These are phyloP conservation scores for Sialis fuliginosa DNA, from an alignment of 2,888 invertebrate genomes.

Conservation along the genomic window DNA sequence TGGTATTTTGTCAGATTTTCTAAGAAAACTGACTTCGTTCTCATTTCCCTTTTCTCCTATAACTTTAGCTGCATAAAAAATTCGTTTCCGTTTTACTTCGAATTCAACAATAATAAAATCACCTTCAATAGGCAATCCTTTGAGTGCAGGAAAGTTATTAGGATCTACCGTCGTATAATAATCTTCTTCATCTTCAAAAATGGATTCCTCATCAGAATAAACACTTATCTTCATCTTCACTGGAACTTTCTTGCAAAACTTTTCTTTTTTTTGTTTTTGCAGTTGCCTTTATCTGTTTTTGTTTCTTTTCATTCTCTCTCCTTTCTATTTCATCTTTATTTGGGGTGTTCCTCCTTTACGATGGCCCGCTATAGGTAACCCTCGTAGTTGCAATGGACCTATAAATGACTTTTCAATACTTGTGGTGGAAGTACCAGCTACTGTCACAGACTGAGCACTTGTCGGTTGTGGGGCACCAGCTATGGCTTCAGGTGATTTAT, in stretches of 20 bases:
- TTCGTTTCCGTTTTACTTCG: conserved; percentile 5
- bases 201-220: too few relatives aligned
- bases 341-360: conserved; percentile 11
- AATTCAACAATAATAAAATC: conserved; percentile 7
- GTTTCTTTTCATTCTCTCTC: too few relatives aligned
- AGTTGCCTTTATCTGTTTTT: too few relatives aligned
- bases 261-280: too few relatives aligned
- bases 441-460: background rate
- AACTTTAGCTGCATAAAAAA: too few relatives aligned
- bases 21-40: conserved; percentile 4
- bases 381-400: conserved; percentile 12
- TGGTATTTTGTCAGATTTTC: conserved; percentile 2
- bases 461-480: background rate
- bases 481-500: conserved; percentile 1
- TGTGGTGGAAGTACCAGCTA: conserved; percentile 1
- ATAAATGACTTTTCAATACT: conserved; percentile 7
- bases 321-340: too few relatives aligned
- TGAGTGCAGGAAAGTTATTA: conserved; percentile 9
- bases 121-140: conserved; percentile 8
- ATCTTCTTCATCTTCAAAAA: conserved; percentile 6
- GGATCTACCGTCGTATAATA: conserved; percentile 3
- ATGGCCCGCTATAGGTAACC: conserved; percentile 13
- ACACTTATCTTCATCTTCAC: too few relatives aligned
- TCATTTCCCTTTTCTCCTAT: conserved; percentile 5
- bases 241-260: too few relatives aligned